phyloP scores from a whole-genome alignment of 2,888 invertebrate species.

The Camponotus fellah region DNA sequence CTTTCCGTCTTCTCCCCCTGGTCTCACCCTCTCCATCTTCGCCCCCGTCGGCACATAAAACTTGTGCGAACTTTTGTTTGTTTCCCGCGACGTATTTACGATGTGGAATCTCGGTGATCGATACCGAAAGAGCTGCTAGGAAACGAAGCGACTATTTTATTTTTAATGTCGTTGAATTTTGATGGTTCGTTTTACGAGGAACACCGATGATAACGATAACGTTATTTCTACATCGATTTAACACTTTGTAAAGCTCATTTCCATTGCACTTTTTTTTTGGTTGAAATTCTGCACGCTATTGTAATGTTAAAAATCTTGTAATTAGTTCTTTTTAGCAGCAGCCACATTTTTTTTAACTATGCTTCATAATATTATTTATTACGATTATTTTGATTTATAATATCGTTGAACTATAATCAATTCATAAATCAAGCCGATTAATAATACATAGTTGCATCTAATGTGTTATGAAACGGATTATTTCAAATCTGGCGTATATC shows the following conservation, averaged over 20 bases:
- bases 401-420: neutral
- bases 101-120: constrained; percentile 50
- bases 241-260: constrained; percentile 13
- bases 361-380: neutral
- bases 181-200: constrained; percentile 37
- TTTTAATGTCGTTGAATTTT: constrained; percentile 47
- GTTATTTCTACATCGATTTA: constrained; percentile 28
- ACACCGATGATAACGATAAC: constrained; percentile 25
- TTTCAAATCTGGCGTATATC: neutral
- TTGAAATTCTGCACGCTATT: neutral
- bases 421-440: neutral
- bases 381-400: neutral
- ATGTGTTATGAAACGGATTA: neutral
- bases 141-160: constrained; percentile 45
- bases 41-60: constrained; percentile 49
- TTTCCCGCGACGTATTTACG: constrained; percentile 53
- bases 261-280: neutral
- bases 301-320: neutral
- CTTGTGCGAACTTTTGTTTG: constrained; percentile 62
- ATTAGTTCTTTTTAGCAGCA: neutral
- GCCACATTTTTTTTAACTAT: neutral
- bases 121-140: constrained; percentile 32
- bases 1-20: constrained; percentile 53
- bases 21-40: constrained; percentile 17
- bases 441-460: neutral